Evolutionary conservation across 2,797 vertebrate genomes (phyloP), one percentile per base, ranked within the genome.

Genomic region (Onychomys torridus): DNA sequence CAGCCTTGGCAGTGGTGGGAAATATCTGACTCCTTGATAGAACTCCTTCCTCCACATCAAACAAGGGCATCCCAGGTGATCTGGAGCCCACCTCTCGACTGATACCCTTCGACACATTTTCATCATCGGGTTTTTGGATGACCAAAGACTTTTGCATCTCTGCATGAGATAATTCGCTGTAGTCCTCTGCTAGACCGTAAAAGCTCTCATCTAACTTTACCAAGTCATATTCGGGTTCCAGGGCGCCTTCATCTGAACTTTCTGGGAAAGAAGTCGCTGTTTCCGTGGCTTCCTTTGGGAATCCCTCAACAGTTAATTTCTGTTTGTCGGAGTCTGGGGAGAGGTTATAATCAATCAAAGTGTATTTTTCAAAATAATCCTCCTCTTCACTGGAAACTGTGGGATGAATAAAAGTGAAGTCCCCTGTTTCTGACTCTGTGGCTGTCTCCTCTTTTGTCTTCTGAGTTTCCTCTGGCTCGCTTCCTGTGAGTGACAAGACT

Each of bases 301-400:
- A 98, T 90, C 98, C 98, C 82, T 97, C 97, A 95, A 95, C 49
- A 92, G 87, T 97, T 93, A 89, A 90, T 83, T 95, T 89, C 93
- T 96, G 98, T 98, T 97, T 98, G 89, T 97, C 96, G 97, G 95
- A 96, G 43, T 99, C 98, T 93, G 89, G 94, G 71, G 98, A 98
- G 65, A 98, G 98, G 81, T 98, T 99, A 93, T 99, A 99, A 98
- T 99, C 99, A 97, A 99, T 97, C 96, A 99, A 98, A 16, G 99
- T 99, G 89, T 99, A 99, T 97, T 99, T 99, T 98, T 99, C 99
- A 98, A 99, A 99, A 98, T 99, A 99, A 98, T 99, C 99, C 90
- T 99, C 99, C 90, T 99, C 98, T 94, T 99, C 99, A 5, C 92
- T 79, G 2, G 94, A 86, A 97, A 57, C 98, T 98, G 97, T 97